Percentiles rank a stretch among this genome's conserved stretches.
These are phyloP conservation scores for Enteromius viviparus DNA, from an alignment of 2,797 vertebrate genomes.

Conservation along the genomic window DNA sequence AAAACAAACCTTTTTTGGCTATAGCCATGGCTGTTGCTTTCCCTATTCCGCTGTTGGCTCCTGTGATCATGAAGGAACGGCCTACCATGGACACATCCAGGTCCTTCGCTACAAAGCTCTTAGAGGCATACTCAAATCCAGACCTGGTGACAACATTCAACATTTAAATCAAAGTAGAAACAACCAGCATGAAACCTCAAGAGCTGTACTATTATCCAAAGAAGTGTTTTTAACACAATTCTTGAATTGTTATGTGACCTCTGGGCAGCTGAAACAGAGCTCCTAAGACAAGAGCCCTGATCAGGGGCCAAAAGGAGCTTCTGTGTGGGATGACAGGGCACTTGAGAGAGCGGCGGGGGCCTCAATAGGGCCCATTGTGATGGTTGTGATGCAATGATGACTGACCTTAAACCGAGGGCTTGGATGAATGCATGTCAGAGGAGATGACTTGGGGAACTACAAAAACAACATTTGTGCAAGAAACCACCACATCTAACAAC, in stretches of 20 bases:
- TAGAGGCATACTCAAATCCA: slow-evolving; percentile 71
- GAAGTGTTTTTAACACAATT: neutral
- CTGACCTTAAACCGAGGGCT: slow-evolving; percentile 20
- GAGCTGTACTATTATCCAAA: neutral
- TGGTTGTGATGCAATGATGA: slow-evolving; percentile 38
- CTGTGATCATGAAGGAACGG: slow-evolving; percentile 77
- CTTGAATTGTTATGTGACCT: slow-evolving; percentile 31
- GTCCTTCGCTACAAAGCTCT: slow-evolving; percentile 69
- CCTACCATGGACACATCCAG: slow-evolving; percentile 75
- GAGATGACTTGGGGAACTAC: slow-evolving; percentile 32
- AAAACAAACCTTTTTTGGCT: slow-evolving; percentile 76
- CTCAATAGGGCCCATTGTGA: slow-evolving; percentile 43
- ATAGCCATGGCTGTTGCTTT: slow-evolving; percentile 73
- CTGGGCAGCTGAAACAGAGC: neutral
- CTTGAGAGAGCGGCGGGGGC: neutral
- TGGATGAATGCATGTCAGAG: slow-evolving; percentile 19
- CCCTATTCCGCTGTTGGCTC: slow-evolving; percentile 79
- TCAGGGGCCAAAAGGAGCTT: slow-evolving; percentile 29
- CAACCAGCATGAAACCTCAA: slow-evolving; percentile 13
- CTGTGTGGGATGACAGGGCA: slow-evolving; percentile 43
- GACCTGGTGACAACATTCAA: slow-evolving; percentile 61
- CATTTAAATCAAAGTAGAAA: neutral
- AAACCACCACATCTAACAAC: slow-evolving; percentile 4
- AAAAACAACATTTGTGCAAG: slow-evolving; percentile 41
- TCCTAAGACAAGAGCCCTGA: slow-evolving; percentile 9